Evolutionary conservation across 2,113 vertebrate genomes (phyloP).

Genomic region (Xenus cinereus): DNA sequence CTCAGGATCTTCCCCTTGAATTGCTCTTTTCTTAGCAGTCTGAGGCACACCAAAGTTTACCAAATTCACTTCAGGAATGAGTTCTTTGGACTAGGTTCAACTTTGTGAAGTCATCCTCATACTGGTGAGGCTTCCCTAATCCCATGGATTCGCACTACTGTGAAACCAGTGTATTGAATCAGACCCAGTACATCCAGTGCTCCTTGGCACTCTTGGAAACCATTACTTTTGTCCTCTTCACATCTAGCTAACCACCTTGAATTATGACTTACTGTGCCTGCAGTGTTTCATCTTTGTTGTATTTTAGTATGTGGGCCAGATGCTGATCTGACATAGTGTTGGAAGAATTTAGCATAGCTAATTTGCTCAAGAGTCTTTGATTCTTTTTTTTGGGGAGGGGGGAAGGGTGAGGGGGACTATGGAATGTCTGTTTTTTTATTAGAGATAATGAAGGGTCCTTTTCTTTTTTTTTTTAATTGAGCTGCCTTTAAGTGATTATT

Average conservation of each 20-base stretch:
- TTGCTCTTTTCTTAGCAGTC: background rate
- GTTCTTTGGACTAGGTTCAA: background rate
- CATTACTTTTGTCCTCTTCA: background rate
- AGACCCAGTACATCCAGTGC: background rate
- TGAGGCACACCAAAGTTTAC: background rate
- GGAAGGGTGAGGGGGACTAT: background rate
- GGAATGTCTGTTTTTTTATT: background rate
- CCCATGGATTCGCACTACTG: background rate
- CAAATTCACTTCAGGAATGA: background rate
- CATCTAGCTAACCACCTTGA: background rate
- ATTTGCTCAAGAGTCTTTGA: background rate
- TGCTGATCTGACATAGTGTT: background rate
- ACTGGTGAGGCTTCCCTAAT: background rate
- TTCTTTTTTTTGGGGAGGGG: background rate
- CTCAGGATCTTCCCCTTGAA: background rate
- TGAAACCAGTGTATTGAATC: background rate
- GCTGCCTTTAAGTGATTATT: background rate
- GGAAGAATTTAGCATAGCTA: background rate
- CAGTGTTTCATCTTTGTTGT: background rate
- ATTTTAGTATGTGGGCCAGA: background rate
- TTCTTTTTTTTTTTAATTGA: background rate
- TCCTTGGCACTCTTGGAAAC: background rate
- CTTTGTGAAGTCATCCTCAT: background rate
- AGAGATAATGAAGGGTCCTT: background rate
- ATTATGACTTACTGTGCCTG: background rate